A percentile compares a stretch with the other conserved stretches of the same genome.
Evolutionary conservation across 2,888 invertebrate species (phyloP).

Genomic region (Nephrotoma appendiculata): DNA sequence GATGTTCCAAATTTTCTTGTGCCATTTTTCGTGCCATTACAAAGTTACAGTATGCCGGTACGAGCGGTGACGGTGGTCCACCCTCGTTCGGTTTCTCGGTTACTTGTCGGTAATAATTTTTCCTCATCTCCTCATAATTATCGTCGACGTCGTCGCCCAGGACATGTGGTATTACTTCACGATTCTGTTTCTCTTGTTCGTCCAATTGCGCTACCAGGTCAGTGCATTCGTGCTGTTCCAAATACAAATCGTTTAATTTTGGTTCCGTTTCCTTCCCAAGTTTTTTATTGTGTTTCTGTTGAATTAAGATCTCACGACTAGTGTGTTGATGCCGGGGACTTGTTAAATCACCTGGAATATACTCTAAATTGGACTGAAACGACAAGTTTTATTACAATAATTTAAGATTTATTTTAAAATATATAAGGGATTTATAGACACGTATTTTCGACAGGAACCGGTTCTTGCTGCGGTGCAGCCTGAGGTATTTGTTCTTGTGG

Average conservation of each 20-base stretch:
- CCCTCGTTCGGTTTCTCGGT: constrained; percentile 29
- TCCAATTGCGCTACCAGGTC: constrained; percentile 8
- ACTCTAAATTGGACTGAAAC: constrained; percentile 19
- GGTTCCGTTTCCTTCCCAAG: constrained; percentile 18
- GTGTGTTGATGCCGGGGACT: constrained; percentile 29
- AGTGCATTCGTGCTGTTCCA: constrained; percentile 18
- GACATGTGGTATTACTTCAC: constrained; percentile 6
- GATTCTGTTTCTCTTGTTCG: constrained; percentile 7
- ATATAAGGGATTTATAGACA: neutral
- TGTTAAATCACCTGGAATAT: constrained; percentile 38
- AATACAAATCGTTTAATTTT: constrained; percentile 24
- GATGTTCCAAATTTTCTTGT: constrained; percentile 67
- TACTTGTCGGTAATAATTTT: constrained; percentile 7
- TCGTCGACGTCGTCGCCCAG: constrained; percentile 10
- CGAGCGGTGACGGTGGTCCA: constrained; percentile 27
- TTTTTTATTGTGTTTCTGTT: constrained; percentile 20
- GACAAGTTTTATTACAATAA: neutral
- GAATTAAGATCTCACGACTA: constrained; percentile 25
- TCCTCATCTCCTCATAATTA: constrained; percentile 15
- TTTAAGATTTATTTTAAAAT: neutral
- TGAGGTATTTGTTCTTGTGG: neutral
- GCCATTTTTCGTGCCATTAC: constrained; percentile 64
- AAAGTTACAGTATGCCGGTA: constrained; percentile 49
- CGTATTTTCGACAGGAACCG: neutral
- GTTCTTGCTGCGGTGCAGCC: neutral